These are phyloP conservation scores for Nycteola revayana DNA, from an alignment of 2,888 invertebrate genomes.

Conservation along the genomic window DNA sequence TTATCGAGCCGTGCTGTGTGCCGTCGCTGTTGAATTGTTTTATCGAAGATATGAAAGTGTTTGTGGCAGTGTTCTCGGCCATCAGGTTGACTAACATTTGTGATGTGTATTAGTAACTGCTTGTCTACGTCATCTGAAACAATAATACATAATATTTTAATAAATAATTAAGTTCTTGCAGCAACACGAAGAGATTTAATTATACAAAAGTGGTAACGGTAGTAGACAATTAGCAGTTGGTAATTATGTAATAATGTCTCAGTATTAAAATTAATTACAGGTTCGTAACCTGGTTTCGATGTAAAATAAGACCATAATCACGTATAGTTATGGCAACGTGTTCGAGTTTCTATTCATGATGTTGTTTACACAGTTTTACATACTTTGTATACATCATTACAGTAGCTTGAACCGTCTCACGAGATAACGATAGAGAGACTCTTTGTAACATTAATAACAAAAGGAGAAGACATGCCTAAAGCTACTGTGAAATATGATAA, in stretches of 20 bases:
- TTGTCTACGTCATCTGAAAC: slow-evolving; percentile 76
- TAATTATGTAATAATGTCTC: background rate
- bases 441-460: background rate
- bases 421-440: slow-evolving; percentile 19
- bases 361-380: slow-evolving; percentile 33
- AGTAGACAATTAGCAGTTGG: slow-evolving; percentile 7
- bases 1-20: slow-evolving; percentile 64
- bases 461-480: no score
- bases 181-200: slow-evolving; percentile 5
- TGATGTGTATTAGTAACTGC: slow-evolving; percentile 53
- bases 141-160: slow-evolving; percentile 32
- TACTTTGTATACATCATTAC: slow-evolving; percentile 26
- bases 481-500: no score
- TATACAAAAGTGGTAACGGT: slow-evolving; percentile 11
- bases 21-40: slow-evolving; percentile 58
- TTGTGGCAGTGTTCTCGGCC: slow-evolving; percentile 65
- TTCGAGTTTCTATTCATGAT: slow-evolving; percentile 28
- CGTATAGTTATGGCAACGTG: slow-evolving; percentile 36
- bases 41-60: slow-evolving; percentile 62
- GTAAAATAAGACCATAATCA: slow-evolving; percentile 32
- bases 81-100: slow-evolving; percentile 70
- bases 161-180: background rate
- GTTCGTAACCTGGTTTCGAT: slow-evolving; percentile 25
- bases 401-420: slow-evolving; percentile 36
- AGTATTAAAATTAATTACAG: slow-evolving; percentile 20